A percentile compares a stretch with the other conserved stretches of the same genome.
Evolutionary conservation across 1,140 invertebrate genomes (phyloP).

Genomic region (Vollenhovia emeryi): DNA sequence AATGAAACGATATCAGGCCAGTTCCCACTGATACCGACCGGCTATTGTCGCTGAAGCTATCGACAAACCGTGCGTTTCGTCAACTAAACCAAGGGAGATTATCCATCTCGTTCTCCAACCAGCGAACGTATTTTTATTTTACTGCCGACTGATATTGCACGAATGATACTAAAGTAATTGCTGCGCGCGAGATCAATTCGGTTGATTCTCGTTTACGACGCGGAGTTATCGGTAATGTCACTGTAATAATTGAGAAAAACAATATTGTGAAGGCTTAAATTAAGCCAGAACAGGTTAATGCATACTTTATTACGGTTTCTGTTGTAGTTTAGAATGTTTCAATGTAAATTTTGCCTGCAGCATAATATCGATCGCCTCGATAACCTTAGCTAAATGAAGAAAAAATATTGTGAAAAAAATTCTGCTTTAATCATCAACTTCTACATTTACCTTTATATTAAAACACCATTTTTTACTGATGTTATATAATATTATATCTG

Average conservation of each 20-base stretch:
- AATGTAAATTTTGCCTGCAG: not conserved
- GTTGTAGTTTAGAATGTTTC: not conserved
- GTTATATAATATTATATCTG: not conserved
- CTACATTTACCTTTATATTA: not conserved
- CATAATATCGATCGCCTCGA: conserved; percentile 3
- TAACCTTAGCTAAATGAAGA: not conserved
- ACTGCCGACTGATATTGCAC: not conserved
- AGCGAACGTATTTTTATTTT: not conserved
- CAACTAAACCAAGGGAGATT: conserved; percentile 32
- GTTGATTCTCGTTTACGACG: not conserved
- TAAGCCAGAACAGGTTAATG: conserved; percentile 1
- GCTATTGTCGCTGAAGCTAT: conserved; percentile 18
- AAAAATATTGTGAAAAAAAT: conserved; percentile 4
- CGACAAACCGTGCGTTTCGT: conserved; percentile 26
- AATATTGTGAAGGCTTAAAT: not conserved
- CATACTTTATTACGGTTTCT: not conserved
- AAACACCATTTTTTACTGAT: conserved; percentile 8
- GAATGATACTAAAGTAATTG: conserved; percentile 5
- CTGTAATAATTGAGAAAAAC: not conserved
- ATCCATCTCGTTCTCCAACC: conserved; percentile 9
- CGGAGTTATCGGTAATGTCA: not conserved
- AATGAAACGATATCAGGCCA: conserved; percentile 58
- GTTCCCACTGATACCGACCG: conserved; percentile 1
- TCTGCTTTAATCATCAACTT: not conserved
- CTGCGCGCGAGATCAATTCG: not conserved